These are phyloP conservation scores for Nilaparvata lugens DNA, from an alignment of 1,140 invertebrate species.

Conservation along the genomic window DNA sequence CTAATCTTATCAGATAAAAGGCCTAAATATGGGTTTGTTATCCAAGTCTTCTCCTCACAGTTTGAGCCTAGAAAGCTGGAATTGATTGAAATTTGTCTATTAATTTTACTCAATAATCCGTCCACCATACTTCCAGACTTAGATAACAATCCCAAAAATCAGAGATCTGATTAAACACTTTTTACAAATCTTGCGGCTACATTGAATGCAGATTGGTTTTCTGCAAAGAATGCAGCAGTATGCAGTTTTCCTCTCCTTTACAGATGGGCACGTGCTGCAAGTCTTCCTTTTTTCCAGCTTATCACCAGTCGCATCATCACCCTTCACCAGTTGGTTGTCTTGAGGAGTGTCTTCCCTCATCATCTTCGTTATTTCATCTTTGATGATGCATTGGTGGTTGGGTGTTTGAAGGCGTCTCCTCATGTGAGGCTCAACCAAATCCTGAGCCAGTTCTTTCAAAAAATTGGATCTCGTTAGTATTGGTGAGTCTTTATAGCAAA, in stretches of 20 bases:
- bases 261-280: conserved; percentile 8
- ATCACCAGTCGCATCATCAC: not conserved
- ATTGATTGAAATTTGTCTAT: no score
- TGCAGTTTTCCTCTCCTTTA: conserved; percentile 8
- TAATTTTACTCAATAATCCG: no score
- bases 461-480: conserved; percentile 18
- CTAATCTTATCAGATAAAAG: no score
- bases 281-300: conserved; percentile 6
- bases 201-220: conserved; percentile 7
- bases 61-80: no score
- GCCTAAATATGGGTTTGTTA: no score
- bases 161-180: no score
- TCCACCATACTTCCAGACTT: no score
- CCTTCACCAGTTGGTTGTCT: not conserved
- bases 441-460: conserved; percentile 22
- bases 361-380: not conserved
- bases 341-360: not conserved
- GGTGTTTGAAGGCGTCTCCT: conserved; percentile 21
- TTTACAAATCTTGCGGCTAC: conserved; percentile 3
- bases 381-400: not conserved
- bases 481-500: conserved; percentile 9
- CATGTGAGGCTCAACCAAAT: conserved; percentile 21
- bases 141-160: no score
- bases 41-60: no score
- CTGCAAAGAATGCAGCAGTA: conserved; percentile 5